A percentile compares a stretch with the other conserved stretches of the same genome.
Evolutionary conservation across 2,797 vertebrate species (phyloP).

Genomic region (Centroberyx gerrardi): DNA sequence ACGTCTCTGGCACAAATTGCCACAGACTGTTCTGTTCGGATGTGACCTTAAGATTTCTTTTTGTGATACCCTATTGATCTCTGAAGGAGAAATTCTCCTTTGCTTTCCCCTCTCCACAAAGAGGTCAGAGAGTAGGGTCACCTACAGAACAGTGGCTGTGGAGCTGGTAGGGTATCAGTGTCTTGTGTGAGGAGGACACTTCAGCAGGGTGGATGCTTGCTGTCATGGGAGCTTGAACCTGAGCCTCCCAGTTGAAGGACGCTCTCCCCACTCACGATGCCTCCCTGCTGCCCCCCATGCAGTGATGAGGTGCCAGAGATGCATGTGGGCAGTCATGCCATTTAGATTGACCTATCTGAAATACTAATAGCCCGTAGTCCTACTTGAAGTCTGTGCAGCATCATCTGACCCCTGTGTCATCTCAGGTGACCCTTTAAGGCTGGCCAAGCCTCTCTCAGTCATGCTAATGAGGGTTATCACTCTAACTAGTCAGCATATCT

Average conservation of each 20-base stretch:
- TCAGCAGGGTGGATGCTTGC: constrained; percentile 10
- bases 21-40: constrained; percentile 45
- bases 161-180: neutral
- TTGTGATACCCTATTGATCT: constrained; percentile 13
- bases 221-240: constrained; percentile 4
- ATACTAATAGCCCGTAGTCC: constrained; percentile 4
- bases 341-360: neutral
- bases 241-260: constrained; percentile 28
- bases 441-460: constrained; percentile 27
- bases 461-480: constrained; percentile 48
- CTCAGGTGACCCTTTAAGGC: constrained; percentile 34
- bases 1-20: constrained; percentile 58
- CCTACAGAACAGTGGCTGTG: neutral
- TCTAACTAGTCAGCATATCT: constrained; percentile 58
- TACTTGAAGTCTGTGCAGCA: constrained; percentile 3
- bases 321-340: neutral
- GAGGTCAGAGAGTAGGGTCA: constrained; percentile 19
- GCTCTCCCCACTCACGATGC: constrained; percentile 16
- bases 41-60: neutral
- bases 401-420: constrained; percentile 19
- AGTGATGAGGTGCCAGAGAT: neutral
- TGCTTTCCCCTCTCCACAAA: neutral
- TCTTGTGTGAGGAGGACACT: constrained; percentile 18
- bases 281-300: constrained; percentile 24
- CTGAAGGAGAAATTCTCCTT: constrained; percentile 12